phyloP scores from a whole-genome alignment of 1,140 invertebrate species.

The Bombus sylvicola region DNA sequence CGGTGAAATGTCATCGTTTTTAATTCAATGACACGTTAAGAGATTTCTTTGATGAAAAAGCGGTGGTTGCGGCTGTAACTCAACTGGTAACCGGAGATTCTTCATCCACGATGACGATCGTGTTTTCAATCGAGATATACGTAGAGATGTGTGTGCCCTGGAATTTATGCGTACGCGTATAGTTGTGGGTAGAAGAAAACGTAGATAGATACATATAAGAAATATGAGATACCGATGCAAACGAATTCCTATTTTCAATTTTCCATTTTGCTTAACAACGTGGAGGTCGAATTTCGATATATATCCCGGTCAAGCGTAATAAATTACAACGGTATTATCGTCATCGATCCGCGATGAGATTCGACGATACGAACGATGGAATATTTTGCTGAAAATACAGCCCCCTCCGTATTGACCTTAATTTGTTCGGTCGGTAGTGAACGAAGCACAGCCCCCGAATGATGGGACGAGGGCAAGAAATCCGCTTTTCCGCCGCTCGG shows the following conservation, averaged over 20 bases:
- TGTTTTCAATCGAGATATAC: neutral
- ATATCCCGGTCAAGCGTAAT: neutral
- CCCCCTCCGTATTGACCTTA: conserved; percentile 16
- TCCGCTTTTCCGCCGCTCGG: conserved; percentile 20
- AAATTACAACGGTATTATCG: conserved; percentile 19
- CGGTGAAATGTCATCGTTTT: neutral
- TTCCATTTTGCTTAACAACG: neutral
- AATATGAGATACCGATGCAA: neutral
- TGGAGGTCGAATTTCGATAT: neutral
- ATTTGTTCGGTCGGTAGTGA: conserved; percentile 12
- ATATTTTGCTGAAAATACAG: conserved; percentile 1
- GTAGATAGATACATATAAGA: neutral
- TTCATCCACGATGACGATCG: neutral
- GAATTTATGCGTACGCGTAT: neutral
- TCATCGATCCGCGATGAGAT: conserved; percentile 12
- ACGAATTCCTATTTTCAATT: neutral
- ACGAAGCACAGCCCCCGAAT: neutral
- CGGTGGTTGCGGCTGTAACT: neutral
- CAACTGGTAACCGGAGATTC: neutral
- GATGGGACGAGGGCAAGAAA: neutral
- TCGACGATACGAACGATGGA: conserved; percentile 1
- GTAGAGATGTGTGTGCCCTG: neutral
- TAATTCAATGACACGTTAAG: neutral
- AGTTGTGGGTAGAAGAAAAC: neutral
- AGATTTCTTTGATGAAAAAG: neutral